Evolutionary conservation across 2,888 invertebrate genomes (phyloP), one percentile per base, ranked within the genome.

Genomic region (Chalcis sispes): DNA sequence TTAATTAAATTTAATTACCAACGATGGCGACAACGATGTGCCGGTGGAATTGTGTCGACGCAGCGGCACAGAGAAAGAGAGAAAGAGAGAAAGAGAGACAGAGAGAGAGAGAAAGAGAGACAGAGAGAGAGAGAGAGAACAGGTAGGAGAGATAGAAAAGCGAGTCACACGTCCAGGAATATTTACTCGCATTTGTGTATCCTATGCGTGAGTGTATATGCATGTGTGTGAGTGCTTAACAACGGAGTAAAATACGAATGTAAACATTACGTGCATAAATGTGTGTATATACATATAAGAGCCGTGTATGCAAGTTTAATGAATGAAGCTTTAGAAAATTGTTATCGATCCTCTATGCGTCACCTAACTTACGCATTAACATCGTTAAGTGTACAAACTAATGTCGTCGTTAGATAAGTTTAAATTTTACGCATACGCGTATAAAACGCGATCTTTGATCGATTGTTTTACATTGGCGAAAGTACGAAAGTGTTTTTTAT

Each of bases 1-100:
- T 61, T 66, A 66, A 73, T 73, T 66, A 66, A 66, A 66, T 59
- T 73, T 40, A 66, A 73, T 66, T 73, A 58, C 46, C 50, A 3
- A 0, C 25, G 10, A 20, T 27, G 2, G 18, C 27, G 42, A 1
- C 0, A 25, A 50, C 32, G 32, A n/a, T n/a, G n/a, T n/a, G n/a
- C n/a, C n/a, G n/a, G n/a, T n/a, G n/a, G n/a, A 4, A 4, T 36
- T 36, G 10, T 36, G 4, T 36, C 4, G 36, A 36, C 4, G 10
- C 5, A 36, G 36, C 4, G 10, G 36, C 36, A 36, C 4, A 36
- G 10, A 10, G 10, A 10, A 4, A 4, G 36, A 10, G 36, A 36
- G 36, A 36, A 36, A 36, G n/a, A n/a, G n/a, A n/a, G n/a, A n/a
- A n/a, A n/a, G n/a, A n/a, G n/a, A n/a, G n/a, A n/a, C n/a, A n/a